phyloP scores from a whole-genome alignment of 2,113 vertebrate genomes.

The Nothobranchius furzeri region DNA sequence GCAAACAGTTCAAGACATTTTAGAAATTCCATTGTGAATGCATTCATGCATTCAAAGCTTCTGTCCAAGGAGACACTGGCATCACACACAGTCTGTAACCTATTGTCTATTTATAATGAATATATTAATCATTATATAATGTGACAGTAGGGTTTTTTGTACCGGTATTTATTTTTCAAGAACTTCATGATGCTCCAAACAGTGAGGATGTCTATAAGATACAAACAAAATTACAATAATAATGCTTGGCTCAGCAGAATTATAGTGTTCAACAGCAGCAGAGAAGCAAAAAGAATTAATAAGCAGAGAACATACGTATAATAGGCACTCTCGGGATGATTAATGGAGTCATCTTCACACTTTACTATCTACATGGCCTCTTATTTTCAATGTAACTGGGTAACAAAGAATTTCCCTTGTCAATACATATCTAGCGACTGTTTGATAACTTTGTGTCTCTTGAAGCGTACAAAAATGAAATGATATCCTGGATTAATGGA shows the following conservation, averaged over 20 bases:
- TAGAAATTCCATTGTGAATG: too few relatives aligned
- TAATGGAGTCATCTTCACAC: conserved; percentile 2
- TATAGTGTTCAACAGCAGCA: not conserved
- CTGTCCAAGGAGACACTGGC: too few relatives aligned
- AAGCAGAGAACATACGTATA: conserved; percentile 12
- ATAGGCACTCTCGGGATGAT: conserved; percentile 5
- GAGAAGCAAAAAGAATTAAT: conserved; percentile 13
- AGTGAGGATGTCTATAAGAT: not conserved
- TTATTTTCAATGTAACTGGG: not conserved
- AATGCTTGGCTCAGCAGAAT: not conserved
- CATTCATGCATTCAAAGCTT: too few relatives aligned
- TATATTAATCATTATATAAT: not conserved
- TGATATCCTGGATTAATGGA: not conserved
- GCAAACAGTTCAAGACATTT: too few relatives aligned
- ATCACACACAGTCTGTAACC: not conserved
- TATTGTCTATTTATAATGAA: not conserved
- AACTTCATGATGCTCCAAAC: not conserved
- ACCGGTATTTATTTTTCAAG: not conserved
- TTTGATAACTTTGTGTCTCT: not conserved
- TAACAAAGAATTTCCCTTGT: not conserved
- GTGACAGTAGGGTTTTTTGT: not conserved
- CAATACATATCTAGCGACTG: not conserved
- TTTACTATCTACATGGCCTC: conserved; percentile 11
- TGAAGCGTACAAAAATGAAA: not conserved
- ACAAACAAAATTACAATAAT: conserved; percentile 3